Conservation (phyloP, 2,797 vertebrate genomes). For the Selene dorsalis region DNA sequence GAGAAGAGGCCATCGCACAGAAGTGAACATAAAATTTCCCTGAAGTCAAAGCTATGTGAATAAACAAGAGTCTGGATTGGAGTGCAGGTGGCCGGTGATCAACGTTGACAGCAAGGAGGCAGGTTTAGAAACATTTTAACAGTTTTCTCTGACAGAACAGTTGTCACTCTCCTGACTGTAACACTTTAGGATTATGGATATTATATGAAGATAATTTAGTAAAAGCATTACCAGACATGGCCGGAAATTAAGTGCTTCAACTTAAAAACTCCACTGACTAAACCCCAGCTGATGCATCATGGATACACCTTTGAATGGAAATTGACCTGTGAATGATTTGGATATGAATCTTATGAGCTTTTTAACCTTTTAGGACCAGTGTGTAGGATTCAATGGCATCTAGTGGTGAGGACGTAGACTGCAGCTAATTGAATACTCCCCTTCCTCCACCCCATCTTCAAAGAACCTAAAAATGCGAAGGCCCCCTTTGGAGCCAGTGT, state of each 20-base stretch:
- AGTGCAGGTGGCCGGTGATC: slow-evolving; percentile 30
- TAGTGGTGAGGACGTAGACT: background rate
- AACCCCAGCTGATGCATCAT: slow-evolving; percentile 37
- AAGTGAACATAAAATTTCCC: slow-evolving; percentile 83
- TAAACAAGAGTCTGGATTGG: slow-evolving; percentile 31
- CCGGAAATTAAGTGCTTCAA: slow-evolving; percentile 53
- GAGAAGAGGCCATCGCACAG: slow-evolving; percentile 89
- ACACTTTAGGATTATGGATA: slow-evolving; percentile 31
- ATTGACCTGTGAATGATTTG: slow-evolving; percentile 42
- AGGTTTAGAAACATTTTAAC: slow-evolving; percentile 24
- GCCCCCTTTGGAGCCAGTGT: background rate
- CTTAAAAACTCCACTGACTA: slow-evolving; percentile 2
- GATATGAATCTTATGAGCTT: slow-evolving; percentile 31
- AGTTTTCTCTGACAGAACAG: slow-evolving; percentile 12
- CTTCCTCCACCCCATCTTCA: too few species aligned
- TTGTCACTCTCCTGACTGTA: slow-evolving; percentile 39
- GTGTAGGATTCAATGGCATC: background rate
- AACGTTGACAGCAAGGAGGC: slow-evolving; percentile 19
- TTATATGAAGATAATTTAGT: slow-evolving; percentile 30
- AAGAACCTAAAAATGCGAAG: too few species aligned
- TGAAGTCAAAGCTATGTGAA: slow-evolving; percentile 39
- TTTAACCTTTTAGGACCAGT: slow-evolving; percentile 16
- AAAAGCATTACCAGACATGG: slow-evolving; percentile 32
- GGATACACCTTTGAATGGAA: slow-evolving; percentile 17
- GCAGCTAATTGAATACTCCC: background rate